Percentiles rank a stretch among this genome's conserved stretches.
Evolutionary conservation across 1,140 invertebrate species (phyloP).

Genomic region (Lutraria rhynchaena): DNA sequence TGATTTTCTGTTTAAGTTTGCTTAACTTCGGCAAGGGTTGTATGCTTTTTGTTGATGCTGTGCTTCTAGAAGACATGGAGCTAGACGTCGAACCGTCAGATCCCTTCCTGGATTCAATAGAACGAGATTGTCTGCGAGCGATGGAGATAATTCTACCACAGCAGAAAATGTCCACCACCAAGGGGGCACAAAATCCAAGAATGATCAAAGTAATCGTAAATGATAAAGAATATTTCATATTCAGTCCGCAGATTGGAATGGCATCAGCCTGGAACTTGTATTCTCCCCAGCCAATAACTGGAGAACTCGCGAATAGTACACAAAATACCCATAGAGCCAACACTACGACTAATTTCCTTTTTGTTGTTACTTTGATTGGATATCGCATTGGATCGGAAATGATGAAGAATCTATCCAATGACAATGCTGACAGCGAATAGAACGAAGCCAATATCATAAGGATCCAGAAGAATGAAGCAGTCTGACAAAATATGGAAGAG

Average conservation of each 20-base stretch:
- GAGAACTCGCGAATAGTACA: constrained; percentile 26
- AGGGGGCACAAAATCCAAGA: constrained; percentile 33
- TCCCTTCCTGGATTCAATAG: constrained; percentile 33
- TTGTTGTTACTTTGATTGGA: constrained; percentile 47
- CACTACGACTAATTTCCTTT: constrained; percentile 35
- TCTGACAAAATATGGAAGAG: constrained; percentile 27
- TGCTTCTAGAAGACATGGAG: neutral
- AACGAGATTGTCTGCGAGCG: constrained; percentile 31
- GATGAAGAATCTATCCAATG: constrained; percentile 51
- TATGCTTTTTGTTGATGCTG: constrained; percentile 16
- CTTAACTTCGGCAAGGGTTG: constrained; percentile 11
- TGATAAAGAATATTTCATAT: constrained; percentile 46
- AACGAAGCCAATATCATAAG: constrained; percentile 54
- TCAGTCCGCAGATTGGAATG: constrained; percentile 52
- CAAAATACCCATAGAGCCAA: constrained; percentile 34
- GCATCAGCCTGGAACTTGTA: constrained; percentile 46
- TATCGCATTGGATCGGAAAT: constrained; percentile 54
- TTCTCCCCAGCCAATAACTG: constrained; percentile 53
- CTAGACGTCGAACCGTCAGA: constrained; percentile 38
- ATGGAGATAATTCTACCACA: constrained; percentile 51
- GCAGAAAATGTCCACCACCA: constrained; percentile 43
- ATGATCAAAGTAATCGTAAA: constrained; percentile 42
- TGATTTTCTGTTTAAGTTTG: constrained; percentile 55
- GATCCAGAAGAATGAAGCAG: constrained; percentile 48
- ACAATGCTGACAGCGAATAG: constrained; percentile 54